Evolutionary conservation across 2,888 invertebrate genomes (phyloP), one percentile per base, ranked within the genome.

Genomic region (Tetheella fluctuosa): DNA sequence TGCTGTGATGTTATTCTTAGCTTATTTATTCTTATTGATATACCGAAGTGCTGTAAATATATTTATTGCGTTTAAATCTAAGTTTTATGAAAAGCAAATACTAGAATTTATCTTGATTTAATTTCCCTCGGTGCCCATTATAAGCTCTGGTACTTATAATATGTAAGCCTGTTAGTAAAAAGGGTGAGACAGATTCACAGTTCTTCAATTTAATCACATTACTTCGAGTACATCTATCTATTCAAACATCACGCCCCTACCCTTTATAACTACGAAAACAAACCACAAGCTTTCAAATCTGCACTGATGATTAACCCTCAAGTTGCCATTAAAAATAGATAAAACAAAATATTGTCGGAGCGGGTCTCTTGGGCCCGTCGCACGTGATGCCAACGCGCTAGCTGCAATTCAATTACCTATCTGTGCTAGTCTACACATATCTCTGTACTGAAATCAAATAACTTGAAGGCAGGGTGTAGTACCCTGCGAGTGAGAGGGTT

Each of bases 281-380:
- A 78, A 81, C 78, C 73, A 63, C 77, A 71, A 73, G 71, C 81
- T 77, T 80, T 84, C 79, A 86, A 88, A 87, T 87, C 84, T 72
- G 75, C 77, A 81, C 81, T 69, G 79, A 84, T 84, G 84, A 90
- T 89, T 88, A 88, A 87, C 89, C 85, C 86, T 82, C 78, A 80
- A 86, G 80, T 75, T 64, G 78, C 82, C 80, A 88, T 91, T 90
- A 91, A 90, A 90, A 91, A 91, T 90, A 90, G 88, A 91, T 91
- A 87, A 83, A 84, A 88, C 85, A 87, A 89, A 88, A 91, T 89
- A 88, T 80, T 84, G 85, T 75, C 74, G 79, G 85, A 76, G 73
- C 70, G 13, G 79, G 79, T 86, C 86, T 80, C 87, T 64, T 59
- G 80, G 83, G 87, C 71, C 71, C 67, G 67, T 60, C 61, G 80